These are phyloP conservation scores for Caenorhabditis doughertyi DNA, from an alignment of 2,888 invertebrate genomes.

Conservation along the genomic window DNA sequence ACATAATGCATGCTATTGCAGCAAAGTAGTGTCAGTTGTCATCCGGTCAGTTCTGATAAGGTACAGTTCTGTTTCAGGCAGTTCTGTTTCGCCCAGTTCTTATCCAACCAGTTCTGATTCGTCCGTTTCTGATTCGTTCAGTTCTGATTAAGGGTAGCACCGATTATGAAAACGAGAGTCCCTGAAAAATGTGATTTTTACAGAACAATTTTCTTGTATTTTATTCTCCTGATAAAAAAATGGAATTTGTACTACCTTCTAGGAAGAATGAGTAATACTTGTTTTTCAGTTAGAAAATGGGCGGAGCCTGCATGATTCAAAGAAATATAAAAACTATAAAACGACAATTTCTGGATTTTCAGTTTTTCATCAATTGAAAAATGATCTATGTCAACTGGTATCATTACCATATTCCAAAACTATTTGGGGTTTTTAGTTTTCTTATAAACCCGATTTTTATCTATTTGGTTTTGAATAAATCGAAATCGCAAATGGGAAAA, in stretches of 20 bases:
- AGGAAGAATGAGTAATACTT: constrained; percentile 18
- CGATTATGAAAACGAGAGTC: not conserved
- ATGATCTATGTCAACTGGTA: constrained; percentile 37
- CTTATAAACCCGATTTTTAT: constrained; percentile 27
- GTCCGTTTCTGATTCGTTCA: too few species aligned
- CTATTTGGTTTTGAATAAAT: constrained; percentile 37
- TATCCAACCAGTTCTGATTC: too few species aligned
- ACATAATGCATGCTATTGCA: too few species aligned
- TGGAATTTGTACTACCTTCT: not conserved
- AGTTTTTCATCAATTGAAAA: not conserved
- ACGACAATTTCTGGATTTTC: not conserved
- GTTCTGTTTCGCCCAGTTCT: too few species aligned
- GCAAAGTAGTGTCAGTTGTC: too few species aligned
- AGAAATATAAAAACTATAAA: constrained; percentile 3
- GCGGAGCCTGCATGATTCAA: not conserved
- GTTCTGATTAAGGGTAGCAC: not conserved
- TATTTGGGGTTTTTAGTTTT: constrained; percentile 15
- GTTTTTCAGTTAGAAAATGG: not conserved
- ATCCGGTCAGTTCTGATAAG: too few species aligned
- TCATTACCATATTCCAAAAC: constrained; percentile 14
- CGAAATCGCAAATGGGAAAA: constrained; percentile 17
- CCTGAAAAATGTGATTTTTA: constrained; percentile 1
- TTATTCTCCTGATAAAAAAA: not conserved
- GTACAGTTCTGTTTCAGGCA: too few species aligned
- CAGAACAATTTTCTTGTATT: not conserved